Evolutionary conservation across 2,888 invertebrate genomes (phyloP).

Genomic region (Synanthedon myopaeformis): DNA sequence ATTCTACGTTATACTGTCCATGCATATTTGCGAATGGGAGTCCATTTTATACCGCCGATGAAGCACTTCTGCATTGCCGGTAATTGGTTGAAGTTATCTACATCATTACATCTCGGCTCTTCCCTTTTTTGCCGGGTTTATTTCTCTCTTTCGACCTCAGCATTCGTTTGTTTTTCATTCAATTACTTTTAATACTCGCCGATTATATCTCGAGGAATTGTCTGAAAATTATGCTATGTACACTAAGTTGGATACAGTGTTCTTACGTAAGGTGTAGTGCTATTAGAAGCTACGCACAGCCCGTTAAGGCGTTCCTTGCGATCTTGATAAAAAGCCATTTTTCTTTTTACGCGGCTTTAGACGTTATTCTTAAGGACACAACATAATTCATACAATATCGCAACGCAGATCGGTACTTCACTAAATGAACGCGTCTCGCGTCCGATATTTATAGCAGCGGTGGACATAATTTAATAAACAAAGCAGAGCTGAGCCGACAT

Average conservation of each 20-base stretch:
- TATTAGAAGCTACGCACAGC: background rate
- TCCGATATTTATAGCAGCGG: constrained; percentile 57
- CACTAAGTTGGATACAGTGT: background rate
- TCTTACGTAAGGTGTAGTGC: background rate
- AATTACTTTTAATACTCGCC: constrained; percentile 54
- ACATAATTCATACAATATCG: constrained; percentile 63
- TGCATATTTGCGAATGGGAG: constrained; percentile 52
- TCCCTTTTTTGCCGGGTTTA: constrained; percentile 51
- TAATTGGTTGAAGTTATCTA: constrained; percentile 69
- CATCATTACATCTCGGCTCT: constrained; percentile 65
- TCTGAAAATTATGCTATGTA: constrained; percentile 10
- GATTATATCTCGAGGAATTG: constrained; percentile 28
- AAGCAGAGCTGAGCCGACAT: constrained; percentile 55
- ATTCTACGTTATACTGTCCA: constrained; percentile 12
- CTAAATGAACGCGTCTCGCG: constrained; percentile 61
- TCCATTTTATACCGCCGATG: constrained; percentile 60
- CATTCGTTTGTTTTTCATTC: constrained; percentile 64
- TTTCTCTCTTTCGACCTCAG: constrained; percentile 47
- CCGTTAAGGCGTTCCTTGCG: constrained; percentile 16
- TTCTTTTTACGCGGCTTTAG: constrained; percentile 38
- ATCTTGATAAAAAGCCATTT: constrained; percentile 41
- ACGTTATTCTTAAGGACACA: constrained; percentile 49
- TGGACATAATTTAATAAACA: constrained; percentile 71
- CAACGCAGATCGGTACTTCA: constrained; percentile 58
- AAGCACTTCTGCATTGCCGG: constrained; percentile 55